phyloP scores from a whole-genome alignment of 2,888 invertebrate species.

The Zaprionus bogoriensis region DNA sequence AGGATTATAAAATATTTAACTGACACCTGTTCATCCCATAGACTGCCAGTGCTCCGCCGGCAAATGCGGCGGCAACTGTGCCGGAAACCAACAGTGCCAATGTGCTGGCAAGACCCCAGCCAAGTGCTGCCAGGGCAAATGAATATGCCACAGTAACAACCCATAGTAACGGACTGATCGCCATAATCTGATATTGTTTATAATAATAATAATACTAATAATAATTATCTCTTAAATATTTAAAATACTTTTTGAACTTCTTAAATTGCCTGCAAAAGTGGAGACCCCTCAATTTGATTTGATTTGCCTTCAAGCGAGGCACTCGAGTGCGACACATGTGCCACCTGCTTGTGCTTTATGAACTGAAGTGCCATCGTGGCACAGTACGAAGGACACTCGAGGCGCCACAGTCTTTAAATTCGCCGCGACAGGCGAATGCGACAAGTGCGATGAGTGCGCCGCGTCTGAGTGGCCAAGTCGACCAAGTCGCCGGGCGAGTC shows the following conservation, averaged over 20 bases:
- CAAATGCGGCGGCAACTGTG: slow-evolving; percentile 72
- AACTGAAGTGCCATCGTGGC: slow-evolving; percentile 54
- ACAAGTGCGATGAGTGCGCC: slow-evolving; percentile 44
- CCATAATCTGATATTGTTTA: not conserved
- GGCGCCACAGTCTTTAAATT: slow-evolving; percentile 50
- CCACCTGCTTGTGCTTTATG: slow-evolving; percentile 32
- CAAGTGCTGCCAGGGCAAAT: slow-evolving; percentile 61
- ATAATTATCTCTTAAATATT: too few species aligned
- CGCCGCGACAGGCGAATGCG: slow-evolving; percentile 37
- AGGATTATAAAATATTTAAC: not conserved
- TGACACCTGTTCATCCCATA: slow-evolving; percentile 18
- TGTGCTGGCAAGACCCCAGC: slow-evolving; percentile 61
- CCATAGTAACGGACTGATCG: too few species aligned
- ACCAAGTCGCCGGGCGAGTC: slow-evolving; percentile 18
- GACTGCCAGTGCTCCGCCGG: slow-evolving; percentile 74
- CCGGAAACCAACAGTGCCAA: slow-evolving; percentile 72
- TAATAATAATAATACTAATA: too few species aligned
- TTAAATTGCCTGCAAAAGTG: not conserved
- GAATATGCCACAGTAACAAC: too few species aligned
- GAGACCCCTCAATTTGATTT: slow-evolving; percentile 24
- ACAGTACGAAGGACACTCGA: slow-evolving; percentile 52
- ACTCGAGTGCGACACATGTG: slow-evolving; percentile 21
- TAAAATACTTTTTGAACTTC: not conserved
- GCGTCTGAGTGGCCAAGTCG: slow-evolving; percentile 43
- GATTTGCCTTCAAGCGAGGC: slow-evolving; percentile 32